These are phyloP conservation scores for Ostrea denselamellosa DNA, from an alignment of 1,140 invertebrate genomes.

Conservation along the genomic window DNA sequence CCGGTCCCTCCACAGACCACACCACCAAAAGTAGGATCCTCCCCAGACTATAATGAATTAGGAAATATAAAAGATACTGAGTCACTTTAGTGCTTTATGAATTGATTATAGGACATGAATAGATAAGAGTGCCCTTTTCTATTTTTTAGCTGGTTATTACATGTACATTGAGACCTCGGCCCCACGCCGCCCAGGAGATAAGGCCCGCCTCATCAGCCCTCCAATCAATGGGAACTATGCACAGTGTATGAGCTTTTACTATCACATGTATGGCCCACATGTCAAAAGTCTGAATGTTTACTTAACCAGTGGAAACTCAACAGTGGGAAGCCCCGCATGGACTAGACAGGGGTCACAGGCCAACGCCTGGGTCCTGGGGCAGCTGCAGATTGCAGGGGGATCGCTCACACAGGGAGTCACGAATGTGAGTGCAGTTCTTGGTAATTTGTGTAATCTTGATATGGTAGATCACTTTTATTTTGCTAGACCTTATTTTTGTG, in stretches of 20 bases:
- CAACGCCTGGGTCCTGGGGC: conserved; percentile 66
- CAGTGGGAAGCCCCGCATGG: conserved; percentile 64
- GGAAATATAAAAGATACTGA: background rate
- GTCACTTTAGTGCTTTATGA: background rate
- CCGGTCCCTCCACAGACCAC: conserved; percentile 70
- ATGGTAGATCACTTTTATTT: no score
- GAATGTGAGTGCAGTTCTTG: conserved; percentile 50
- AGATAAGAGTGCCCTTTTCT: background rate
- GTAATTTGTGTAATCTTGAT: background rate
- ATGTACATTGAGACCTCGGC: conserved; percentile 87
- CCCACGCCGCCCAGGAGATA: conserved; percentile 84
- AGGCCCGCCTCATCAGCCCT: conserved; percentile 82
- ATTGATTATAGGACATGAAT: background rate
- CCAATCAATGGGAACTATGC: conserved; percentile 57
- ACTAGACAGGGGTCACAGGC: conserved; percentile 65
- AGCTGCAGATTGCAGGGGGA: conserved; percentile 63
- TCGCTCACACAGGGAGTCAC: conserved; percentile 54
- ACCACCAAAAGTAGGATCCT: conserved; percentile 53
- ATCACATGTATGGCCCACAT: conserved; percentile 86
- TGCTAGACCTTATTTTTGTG: no score
- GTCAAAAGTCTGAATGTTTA: conserved; percentile 71
- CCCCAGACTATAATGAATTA: background rate
- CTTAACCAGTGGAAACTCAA: conserved; percentile 54
- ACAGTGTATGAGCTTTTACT: conserved; percentile 82
- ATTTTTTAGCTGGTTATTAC: conserved; percentile 83